A percentile compares a stretch with the other conserved stretches of the same genome.
Conservation (phyloP, 2,888 invertebrate species). For the Epirrita christyi region DNA sequence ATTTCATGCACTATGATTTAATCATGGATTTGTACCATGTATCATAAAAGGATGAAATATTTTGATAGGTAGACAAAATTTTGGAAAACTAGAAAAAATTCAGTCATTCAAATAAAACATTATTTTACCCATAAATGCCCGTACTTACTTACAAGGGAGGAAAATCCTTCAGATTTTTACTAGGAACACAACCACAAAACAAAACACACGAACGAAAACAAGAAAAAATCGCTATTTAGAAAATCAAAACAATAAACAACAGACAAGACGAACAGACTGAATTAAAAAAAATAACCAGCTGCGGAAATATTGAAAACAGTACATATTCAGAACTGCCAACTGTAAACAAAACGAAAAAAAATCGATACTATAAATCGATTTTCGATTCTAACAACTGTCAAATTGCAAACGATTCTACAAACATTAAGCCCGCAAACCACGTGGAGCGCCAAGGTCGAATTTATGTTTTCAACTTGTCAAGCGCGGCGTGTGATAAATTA, state of each 20-base stretch:
- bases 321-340: constrained; percentile 2
- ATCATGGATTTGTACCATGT: too few relatives aligned
- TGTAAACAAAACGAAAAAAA: background rate
- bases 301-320: background rate
- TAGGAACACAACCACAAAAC: too few relatives aligned
- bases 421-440: constrained; percentile 74
- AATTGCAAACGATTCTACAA: constrained; percentile 50
- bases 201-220: too few relatives aligned
- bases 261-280: background rate
- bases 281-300: background rate
- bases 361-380: constrained; percentile 33
- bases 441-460: constrained; percentile 85
- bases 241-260: background rate
- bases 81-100: too few relatives aligned
- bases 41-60: too few relatives aligned
- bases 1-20: too few relatives aligned
- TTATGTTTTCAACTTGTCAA: constrained; percentile 86
- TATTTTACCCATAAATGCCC: too few relatives aligned
- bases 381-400: constrained; percentile 26
- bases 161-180: too few relatives aligned
- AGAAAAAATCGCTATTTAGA: too few relatives aligned
- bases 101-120: too few relatives aligned
- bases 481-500: constrained; percentile 85
- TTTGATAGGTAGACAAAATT: too few relatives aligned
- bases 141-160: too few relatives aligned